Evolutionary conservation across 1,140 invertebrate genomes (phyloP).

Genomic region (Meloidogyne hapla): DNA sequence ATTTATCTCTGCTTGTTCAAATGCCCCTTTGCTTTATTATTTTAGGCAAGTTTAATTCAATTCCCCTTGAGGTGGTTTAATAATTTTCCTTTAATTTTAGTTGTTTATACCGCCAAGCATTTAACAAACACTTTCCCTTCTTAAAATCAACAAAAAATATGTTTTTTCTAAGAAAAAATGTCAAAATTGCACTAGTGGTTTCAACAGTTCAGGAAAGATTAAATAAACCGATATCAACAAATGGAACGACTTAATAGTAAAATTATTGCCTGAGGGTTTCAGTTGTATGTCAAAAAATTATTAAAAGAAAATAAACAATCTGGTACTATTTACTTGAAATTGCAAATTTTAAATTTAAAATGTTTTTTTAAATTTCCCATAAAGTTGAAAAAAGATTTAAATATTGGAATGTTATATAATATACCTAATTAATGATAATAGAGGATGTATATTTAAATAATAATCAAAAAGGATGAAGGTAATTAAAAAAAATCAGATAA

Average conservation of each 20-base stretch:
- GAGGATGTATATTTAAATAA: no score
- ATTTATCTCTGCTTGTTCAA: conserved; percentile 19
- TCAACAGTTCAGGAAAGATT: not conserved
- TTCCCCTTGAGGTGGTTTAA: not conserved
- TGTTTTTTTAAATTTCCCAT: no score
- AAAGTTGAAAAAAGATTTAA: no score
- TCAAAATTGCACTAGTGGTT: not conserved
- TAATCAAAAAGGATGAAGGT: no score
- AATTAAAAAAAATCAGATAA: no score
- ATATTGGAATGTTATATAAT: no score
- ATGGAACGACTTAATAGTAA: not conserved
- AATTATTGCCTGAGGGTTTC: no score
- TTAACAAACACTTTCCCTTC: conserved; percentile 12
- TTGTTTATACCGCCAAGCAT: conserved; percentile 10
- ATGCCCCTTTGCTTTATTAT: conserved; percentile 17
- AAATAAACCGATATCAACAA: not conserved
- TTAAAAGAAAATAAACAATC: no score
- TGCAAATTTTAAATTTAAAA: no score
- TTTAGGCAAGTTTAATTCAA: conserved; percentile 16
- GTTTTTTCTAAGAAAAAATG: not conserved
- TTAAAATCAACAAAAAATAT: not conserved
- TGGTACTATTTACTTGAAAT: no score
- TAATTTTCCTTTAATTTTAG: not conserved
- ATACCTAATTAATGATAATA: no score
- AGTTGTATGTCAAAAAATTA: no score